These are phyloP conservation scores for Neodiprion lecontei DNA, from an alignment of 1,140 invertebrate genomes.

Conservation along the genomic window DNA sequence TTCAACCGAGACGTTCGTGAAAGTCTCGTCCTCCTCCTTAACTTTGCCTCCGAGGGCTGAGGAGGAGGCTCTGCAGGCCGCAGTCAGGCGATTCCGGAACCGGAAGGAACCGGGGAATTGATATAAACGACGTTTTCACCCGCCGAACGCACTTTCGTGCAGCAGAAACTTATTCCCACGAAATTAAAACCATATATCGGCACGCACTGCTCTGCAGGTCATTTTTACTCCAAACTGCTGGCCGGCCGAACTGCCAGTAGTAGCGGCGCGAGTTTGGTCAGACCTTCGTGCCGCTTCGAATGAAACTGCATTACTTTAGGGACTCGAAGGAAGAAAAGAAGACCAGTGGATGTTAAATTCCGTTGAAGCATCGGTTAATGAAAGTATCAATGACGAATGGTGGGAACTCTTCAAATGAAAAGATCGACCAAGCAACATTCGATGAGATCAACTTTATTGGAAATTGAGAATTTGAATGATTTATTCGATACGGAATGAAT, in stretches of 20 bases:
- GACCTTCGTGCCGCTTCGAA: constrained; percentile 28
- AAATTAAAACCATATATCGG: neutral
- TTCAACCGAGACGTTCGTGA: neutral
- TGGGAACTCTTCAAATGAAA: no score
- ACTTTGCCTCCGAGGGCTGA: neutral
- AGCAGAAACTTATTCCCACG: neutral
- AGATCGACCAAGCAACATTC: no score
- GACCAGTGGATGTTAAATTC: no score
- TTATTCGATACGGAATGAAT: no score
- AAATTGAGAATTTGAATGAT: no score
- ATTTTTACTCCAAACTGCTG: constrained; percentile 15
- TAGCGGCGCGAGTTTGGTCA: constrained; percentile 33
- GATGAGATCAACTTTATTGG: no score
- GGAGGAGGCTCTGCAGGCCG: no score
- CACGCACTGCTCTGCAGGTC: constrained; percentile 7
- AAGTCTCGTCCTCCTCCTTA: neutral
- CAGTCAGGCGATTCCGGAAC: neutral
- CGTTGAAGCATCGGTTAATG: no score
- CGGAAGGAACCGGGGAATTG: neutral
- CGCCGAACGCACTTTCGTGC: neutral
- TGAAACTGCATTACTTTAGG: no score
- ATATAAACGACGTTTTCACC: neutral
- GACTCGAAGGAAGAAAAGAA: no score
- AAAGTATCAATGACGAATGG: no score
- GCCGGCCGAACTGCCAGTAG: neutral